Evolutionary conservation across 2,797 vertebrate species (phyloP).

Genomic region (Hippopotamyrus pictus): DNA sequence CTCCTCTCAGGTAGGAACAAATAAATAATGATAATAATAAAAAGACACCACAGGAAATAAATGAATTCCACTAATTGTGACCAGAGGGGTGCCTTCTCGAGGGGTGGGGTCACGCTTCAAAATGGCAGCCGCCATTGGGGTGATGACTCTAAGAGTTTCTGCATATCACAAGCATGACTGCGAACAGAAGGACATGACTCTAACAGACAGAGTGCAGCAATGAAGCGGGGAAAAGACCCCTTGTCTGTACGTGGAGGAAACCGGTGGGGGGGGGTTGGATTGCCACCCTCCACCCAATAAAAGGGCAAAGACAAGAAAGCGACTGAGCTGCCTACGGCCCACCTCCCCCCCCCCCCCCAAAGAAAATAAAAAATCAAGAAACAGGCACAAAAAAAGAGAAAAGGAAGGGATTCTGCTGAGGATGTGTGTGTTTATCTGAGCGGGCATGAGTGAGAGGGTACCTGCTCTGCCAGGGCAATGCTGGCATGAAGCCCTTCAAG

Average conservation of each 20-base stretch:
- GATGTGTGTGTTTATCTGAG: not conserved
- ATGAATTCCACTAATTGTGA: not conserved
- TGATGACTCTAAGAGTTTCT: not conserved
- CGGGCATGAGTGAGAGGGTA: not conserved
- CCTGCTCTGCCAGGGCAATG: not conserved
- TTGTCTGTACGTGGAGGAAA: not conserved
- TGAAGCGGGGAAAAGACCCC: not conserved
- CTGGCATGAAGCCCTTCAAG: not conserved
- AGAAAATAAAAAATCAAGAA: not conserved
- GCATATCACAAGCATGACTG: not conserved
- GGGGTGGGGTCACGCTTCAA: not conserved
- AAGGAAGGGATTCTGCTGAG: not conserved
- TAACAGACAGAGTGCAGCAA: not conserved
- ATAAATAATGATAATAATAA: not conserved
- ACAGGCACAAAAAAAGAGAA: not conserved
- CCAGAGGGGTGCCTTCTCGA: not conserved
- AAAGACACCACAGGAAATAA: not conserved
- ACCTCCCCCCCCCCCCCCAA: not conserved
- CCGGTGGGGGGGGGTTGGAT: not conserved
- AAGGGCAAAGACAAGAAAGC: not conserved
- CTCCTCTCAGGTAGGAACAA: not conserved
- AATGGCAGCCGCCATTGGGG: not conserved
- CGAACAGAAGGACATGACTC: not conserved
- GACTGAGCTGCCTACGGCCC: not conserved
- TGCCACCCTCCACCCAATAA: not conserved